These are phyloP conservation scores for Nemurella pictetii DNA, from an alignment of 2,888 invertebrate genomes.

Conservation along the genomic window DNA sequence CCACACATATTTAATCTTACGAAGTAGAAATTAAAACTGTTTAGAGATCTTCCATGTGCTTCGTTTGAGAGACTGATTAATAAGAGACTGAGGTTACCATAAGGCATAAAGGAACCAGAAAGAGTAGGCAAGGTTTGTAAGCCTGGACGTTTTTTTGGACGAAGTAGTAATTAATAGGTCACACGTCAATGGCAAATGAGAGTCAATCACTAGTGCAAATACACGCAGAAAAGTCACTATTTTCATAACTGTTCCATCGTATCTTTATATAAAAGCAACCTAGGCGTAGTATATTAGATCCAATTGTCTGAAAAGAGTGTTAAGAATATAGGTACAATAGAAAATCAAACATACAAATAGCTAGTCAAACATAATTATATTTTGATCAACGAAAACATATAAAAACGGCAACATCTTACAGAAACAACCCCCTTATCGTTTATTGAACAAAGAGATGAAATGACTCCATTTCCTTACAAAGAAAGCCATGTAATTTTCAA, in stretches of 20 bases:
- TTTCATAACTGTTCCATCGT: neutral
- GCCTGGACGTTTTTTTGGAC: neutral
- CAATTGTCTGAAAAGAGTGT: neutral
- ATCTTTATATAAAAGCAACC: neutral
- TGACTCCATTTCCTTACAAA: neutral
- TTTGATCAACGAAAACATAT: neutral
- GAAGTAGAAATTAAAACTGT: neutral
- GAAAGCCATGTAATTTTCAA: neutral
- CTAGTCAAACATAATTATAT: neutral
- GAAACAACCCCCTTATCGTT: neutral
- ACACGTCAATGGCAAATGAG: neutral
- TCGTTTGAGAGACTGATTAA: slow-evolving; percentile 1
- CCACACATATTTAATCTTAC: neutral
- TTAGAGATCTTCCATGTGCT: neutral
- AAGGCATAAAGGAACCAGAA: neutral
- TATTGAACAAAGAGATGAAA: neutral
- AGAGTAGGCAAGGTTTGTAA: neutral
- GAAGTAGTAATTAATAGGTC: neutral
- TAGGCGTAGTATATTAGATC: neutral
- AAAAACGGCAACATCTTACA: neutral
- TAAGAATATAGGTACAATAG: neutral
- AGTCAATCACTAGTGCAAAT: neutral
- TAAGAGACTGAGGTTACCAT: neutral
- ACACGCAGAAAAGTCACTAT: neutral
- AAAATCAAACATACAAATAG: neutral